Evolutionary conservation across 37 sponge, comb jelly and placozoan species (phyloP).

Genomic region (Ianthella basta): DNA sequence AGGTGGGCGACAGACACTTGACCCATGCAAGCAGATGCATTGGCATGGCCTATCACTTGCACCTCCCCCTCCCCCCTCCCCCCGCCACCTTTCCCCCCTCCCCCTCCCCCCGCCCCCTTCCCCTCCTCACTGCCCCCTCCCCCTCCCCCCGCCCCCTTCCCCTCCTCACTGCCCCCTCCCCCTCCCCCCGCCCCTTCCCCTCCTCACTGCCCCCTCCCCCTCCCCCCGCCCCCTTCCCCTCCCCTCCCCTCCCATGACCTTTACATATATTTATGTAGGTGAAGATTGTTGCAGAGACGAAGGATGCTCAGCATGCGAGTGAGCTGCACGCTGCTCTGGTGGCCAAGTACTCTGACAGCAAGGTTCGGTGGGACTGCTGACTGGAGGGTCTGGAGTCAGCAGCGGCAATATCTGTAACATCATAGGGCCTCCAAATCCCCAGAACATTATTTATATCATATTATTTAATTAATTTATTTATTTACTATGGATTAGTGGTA

Average conservation of each 20-base stretch:
- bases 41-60: too few species aligned
- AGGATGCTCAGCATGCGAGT: constrained; percentile 48
- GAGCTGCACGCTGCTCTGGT: constrained; percentile 44
- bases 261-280: constrained; percentile 41
- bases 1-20: constrained; percentile 55
- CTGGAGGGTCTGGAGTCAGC: too few species aligned
- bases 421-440: too few species aligned
- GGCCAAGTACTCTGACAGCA: constrained; percentile 36
- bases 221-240: not conserved
- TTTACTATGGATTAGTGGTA: too few species aligned
- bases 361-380: constrained; percentile 41
- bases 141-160: not conserved
- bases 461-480: too few species aligned
- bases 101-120: constrained; percentile 14
- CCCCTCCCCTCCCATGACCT: not conserved
- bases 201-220: too few species aligned
- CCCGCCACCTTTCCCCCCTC: too few species aligned
- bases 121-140: not conserved
- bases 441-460: too few species aligned
- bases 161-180: constrained; percentile 15
- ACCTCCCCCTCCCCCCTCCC: too few species aligned
- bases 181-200: not conserved
- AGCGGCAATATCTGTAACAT: too few species aligned
- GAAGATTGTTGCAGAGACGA: constrained; percentile 63
- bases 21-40: too few species aligned